phyloP scores from a whole-genome alignment of 2,888 invertebrate genomes.

The Zonitis immaculata region DNA sequence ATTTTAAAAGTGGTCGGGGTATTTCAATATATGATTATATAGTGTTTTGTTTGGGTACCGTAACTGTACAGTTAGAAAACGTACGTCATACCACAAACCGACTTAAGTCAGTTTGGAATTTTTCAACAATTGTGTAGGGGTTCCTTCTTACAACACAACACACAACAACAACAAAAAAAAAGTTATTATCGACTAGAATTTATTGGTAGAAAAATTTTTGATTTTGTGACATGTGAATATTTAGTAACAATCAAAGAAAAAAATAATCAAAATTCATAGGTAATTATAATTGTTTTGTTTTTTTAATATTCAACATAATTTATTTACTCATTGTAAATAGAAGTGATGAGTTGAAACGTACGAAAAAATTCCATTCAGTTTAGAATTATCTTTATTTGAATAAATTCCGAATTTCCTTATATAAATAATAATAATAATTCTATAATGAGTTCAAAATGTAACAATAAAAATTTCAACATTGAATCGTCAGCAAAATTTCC shows the following conservation, averaged over 20 bases:
- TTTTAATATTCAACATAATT: not conserved
- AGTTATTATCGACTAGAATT: not conserved
- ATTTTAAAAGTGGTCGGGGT: constrained; percentile 16
- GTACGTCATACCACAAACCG: constrained; percentile 7
- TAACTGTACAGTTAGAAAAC: constrained; percentile 20
- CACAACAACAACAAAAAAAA: no score
- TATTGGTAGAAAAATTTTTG: not conserved
- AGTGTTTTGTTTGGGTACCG: constrained; percentile 28
- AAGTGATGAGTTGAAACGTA: no score
- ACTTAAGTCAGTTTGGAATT: constrained; percentile 3
- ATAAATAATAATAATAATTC: no score
- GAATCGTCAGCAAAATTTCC: not conserved
- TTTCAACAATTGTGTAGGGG: not conserved
- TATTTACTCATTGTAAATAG: no score
- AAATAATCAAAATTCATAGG: not conserved
- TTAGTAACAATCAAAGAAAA: not conserved
- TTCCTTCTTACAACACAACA: no score
- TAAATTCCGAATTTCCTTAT: no score
- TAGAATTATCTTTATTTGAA: no score
- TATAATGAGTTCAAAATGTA: no score
- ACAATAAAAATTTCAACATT: no score
- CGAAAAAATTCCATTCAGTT: no score
- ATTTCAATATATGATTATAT: constrained; percentile 21
- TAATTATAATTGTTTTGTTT: not conserved
- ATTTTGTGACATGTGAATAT: constrained; percentile 14